Percentiles rank a stretch among this genome's conserved stretches.
Conservation (phyloP, 2,113 vertebrate genomes). For the Microcebus murinus region DNA sequence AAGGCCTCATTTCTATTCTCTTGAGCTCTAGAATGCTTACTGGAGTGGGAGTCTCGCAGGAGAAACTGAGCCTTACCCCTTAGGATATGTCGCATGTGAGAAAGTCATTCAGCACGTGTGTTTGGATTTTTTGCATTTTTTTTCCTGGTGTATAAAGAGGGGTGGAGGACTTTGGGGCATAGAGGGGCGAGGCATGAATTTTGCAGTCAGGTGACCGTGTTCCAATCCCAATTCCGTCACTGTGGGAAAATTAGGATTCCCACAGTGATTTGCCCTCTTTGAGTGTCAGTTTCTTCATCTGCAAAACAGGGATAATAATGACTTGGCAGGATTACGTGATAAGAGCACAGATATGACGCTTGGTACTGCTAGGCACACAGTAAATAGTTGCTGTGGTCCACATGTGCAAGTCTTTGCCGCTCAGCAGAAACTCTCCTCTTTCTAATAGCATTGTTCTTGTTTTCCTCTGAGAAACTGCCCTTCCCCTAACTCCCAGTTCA, state of each 20-base stretch:
- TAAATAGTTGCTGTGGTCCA: not conserved
- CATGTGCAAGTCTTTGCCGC: rapidly evolving
- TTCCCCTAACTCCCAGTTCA: rapidly evolving
- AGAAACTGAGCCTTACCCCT: too few species aligned
- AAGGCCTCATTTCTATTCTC: not conserved
- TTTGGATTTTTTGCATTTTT: not conserved
- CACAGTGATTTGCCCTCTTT: not conserved
- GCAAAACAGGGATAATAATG: not conserved
- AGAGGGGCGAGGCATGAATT: not conserved
- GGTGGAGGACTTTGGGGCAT: not conserved
- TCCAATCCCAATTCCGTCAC: not conserved
- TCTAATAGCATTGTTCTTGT: rapidly evolving
- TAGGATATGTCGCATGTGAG: not conserved
- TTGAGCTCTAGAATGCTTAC: not conserved
- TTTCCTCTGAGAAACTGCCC: not conserved
- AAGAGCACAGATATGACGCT: too few species aligned
- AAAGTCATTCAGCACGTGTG: not conserved
- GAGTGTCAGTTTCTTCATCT: not conserved
- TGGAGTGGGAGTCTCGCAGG: rapidly evolving
- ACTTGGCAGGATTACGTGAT: rapidly evolving
- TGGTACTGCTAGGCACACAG: not conserved
- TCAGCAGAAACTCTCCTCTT: not conserved
- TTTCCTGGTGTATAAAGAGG: not conserved
- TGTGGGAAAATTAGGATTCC: too few species aligned
- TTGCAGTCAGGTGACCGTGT: rapidly evolving